Percentiles rank a stretch among this genome's conserved stretches.
These are phyloP conservation scores for Sinotaia quadrata DNA, from an alignment of 2,888 invertebrate genomes.

Conservation along the genomic window DNA sequence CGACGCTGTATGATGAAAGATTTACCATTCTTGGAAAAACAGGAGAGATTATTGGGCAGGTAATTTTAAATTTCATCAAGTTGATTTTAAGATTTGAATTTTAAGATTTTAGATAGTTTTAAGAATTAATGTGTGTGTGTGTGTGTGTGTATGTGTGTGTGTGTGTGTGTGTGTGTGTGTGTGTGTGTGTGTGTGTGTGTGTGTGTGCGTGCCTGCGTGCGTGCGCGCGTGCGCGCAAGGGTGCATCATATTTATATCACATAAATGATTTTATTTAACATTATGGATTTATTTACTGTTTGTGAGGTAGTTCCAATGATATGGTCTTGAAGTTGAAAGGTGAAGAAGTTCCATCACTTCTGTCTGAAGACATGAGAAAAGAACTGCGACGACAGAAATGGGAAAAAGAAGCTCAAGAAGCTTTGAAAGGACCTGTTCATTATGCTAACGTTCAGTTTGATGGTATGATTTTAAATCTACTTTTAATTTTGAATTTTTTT, in stretches of 20 bases:
- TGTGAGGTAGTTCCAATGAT: neutral
- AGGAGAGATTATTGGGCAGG: slow-evolving; percentile 74
- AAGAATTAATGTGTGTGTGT: too few relatives aligned
- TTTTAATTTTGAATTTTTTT: neutral
- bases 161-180: too few relatives aligned
- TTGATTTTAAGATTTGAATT: too few relatives aligned
- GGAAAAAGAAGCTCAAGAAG: slow-evolving; percentile 83
- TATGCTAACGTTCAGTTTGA: slow-evolving; percentile 93
- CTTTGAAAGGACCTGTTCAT: slow-evolving; percentile 78
- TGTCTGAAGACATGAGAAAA: slow-evolving; percentile 79
- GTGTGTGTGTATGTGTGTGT: too few relatives aligned
- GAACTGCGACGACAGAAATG: slow-evolving; percentile 81
- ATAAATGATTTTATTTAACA: neutral
- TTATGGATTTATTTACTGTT: neutral
- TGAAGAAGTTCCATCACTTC: slow-evolving; percentile 51
- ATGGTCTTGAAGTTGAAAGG: slow-evolving; percentile 4
- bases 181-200: too few relatives aligned
- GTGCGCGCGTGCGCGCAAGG: too few relatives aligned
- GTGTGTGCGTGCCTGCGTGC: too few relatives aligned
- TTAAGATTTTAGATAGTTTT: too few relatives aligned
- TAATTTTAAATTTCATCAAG: too few relatives aligned
- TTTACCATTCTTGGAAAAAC: slow-evolving; percentile 79
- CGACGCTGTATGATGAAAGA: slow-evolving; percentile 87
- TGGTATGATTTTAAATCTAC: slow-evolving; percentile 75
- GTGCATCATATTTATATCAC: too few relatives aligned